phyloP scores from a whole-genome alignment of 1,140 invertebrate species.

The Aethina tumida region DNA sequence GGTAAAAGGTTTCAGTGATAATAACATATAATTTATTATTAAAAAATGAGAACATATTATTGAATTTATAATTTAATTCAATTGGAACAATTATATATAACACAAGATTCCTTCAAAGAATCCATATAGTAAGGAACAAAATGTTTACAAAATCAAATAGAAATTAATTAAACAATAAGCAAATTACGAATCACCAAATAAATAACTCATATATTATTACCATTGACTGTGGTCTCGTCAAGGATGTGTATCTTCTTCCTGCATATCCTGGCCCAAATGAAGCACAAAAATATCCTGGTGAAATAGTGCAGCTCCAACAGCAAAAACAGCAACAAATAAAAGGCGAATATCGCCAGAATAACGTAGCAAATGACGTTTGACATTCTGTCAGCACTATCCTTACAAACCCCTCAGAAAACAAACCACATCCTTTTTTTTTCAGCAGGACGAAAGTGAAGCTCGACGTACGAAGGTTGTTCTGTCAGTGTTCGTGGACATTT shows the following conservation, averaged over 20 bases:
- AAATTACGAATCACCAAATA: no score
- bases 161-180: slow-evolving; percentile 12
- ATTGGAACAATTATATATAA: not conserved
- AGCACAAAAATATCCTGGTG: slow-evolving; percentile 50
- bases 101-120: not conserved
- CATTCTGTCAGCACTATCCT: no score
- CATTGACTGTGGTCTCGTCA: slow-evolving; percentile 51
- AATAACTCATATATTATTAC: no score
- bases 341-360: no score
- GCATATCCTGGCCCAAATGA: slow-evolving; percentile 48
- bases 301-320: slow-evolving; percentile 60
- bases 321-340: slow-evolving; percentile 47
- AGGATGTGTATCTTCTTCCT: slow-evolving; percentile 53
- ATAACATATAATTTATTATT: no score
- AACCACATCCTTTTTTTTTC: no score
- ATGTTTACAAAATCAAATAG: slow-evolving; percentile 7
- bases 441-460: no score
- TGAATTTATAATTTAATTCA: not conserved
- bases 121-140: slow-evolving; percentile 3
- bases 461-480: no score
- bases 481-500: no score
- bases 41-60: not conserved
- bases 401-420: no score
- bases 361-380: no score
- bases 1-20: no score